Conservation (phyloP, 2,113 vertebrate genomes). For the Pogona vitticeps region DNA sequence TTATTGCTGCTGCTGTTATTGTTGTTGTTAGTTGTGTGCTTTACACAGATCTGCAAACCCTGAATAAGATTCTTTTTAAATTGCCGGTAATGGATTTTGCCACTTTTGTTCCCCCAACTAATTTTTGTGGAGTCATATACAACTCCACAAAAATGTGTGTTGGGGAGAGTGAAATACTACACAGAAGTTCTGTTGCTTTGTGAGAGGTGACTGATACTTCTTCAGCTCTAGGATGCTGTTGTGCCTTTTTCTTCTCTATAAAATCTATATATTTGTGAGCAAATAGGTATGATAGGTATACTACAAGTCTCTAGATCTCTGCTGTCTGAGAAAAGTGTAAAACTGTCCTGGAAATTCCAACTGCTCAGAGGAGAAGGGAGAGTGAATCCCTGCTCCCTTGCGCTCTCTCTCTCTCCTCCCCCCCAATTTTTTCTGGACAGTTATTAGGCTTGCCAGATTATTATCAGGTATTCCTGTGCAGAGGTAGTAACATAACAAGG, state of each 20-base stretch:
- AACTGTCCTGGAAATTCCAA: neutral
- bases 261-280: neutral
- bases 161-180: neutral
- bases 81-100: too few relatives aligned
- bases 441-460: neutral
- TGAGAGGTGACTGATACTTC: neutral
- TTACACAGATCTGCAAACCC: too few relatives aligned
- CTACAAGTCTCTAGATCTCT: neutral
- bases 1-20: too few relatives aligned
- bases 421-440: too few relatives aligned
- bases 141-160: too few relatives aligned
- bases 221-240: neutral
- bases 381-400: neutral
- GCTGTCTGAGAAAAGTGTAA: neutral
- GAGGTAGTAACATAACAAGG: neutral
- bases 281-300: neutral
- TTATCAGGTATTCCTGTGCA: neutral
- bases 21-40: too few relatives aligned
- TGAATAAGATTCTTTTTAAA: too few relatives aligned
- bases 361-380: neutral
- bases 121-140: too few relatives aligned
- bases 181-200: neutral
- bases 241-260: neutral
- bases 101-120: too few relatives aligned
- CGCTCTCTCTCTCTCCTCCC: neutral